Percentiles rank a stretch among this genome's conserved stretches.
phyloP scores from a whole-genome alignment of 2,888 invertebrate species.

The Oscheius onirici region DNA sequence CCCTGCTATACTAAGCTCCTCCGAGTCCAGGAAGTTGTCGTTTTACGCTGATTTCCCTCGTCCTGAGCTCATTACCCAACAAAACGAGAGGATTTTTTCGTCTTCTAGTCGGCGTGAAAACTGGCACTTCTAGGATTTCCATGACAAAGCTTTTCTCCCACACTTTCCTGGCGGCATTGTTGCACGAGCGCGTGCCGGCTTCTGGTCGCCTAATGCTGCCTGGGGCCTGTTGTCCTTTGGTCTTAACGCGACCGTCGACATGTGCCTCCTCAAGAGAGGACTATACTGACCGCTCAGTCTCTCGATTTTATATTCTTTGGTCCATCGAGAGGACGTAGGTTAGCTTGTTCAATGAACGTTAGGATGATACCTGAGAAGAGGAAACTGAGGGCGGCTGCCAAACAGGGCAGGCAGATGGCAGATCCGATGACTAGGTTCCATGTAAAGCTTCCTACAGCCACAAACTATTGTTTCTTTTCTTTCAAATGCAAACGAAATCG shows the following conservation, averaged over 20 bases:
- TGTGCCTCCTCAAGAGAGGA: constrained; percentile 22
- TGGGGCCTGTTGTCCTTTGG: constrained; percentile 27
- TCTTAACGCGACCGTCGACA: constrained; percentile 28
- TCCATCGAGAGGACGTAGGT: neutral
- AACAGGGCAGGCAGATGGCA: constrained; percentile 27
- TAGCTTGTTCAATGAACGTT: neutral
- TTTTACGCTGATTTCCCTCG: too few relatives aligned
- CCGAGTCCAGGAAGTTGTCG: too few relatives aligned
- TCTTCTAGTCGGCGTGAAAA: too few relatives aligned
- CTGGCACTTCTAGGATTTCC: neutral
- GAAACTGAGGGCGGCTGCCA: constrained; percentile 2
- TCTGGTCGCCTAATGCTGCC: constrained; percentile 27
- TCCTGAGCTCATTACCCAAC: neutral
- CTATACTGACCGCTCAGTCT: constrained; percentile 21
- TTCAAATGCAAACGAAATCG: too few relatives aligned
- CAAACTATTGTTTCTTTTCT: too few relatives aligned
- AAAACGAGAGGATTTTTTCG: neutral
- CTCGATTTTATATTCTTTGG: neutral
- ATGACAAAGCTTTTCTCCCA: constrained; percentile 3
- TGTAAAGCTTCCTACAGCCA: too few relatives aligned
- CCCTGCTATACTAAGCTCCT: neutral
- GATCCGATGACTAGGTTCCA: constrained; percentile 1
- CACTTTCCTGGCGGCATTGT: too few relatives aligned
- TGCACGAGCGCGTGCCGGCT: constrained; percentile 26
- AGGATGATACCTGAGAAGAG: constrained; percentile 23